Conservation (phyloP, 2,113 vertebrate genomes). For the Caranx ignobilis region DNA sequence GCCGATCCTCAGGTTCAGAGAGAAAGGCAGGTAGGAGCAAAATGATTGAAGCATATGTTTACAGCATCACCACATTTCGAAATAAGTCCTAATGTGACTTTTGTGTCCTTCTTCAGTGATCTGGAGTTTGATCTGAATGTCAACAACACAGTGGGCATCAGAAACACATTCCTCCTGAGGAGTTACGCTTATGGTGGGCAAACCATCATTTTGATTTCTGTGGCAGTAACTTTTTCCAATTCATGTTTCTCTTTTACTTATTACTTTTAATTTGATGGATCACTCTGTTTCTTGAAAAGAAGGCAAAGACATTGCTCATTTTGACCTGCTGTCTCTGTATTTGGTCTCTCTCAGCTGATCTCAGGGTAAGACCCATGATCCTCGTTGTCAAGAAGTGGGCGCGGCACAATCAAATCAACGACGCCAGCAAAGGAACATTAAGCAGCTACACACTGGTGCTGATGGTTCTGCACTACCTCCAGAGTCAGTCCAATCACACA, state of each 20-base stretch:
- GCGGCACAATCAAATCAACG: slow-evolving; percentile 90
- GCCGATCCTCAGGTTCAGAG: slow-evolving; percentile 95
- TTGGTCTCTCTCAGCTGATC: slow-evolving; percentile 87
- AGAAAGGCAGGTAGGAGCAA: slow-evolving; percentile 91
- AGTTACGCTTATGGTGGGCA: slow-evolving; percentile 93
- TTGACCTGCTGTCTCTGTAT: slow-evolving; percentile 9
- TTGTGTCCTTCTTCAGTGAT: slow-evolving; percentile 80
- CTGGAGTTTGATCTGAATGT: slow-evolving; percentile 98
- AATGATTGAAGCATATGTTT: slow-evolving; percentile 5
- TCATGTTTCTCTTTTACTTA: neutral
- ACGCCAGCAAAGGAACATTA: slow-evolving; percentile 97
- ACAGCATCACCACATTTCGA: neutral
- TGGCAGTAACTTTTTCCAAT: neutral
- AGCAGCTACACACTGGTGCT: slow-evolving; percentile 96
- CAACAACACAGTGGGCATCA: slow-evolving; percentile 97
- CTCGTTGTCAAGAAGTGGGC: slow-evolving; percentile 97
- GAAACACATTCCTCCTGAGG: slow-evolving; percentile 98
- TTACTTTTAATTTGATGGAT: neutral
- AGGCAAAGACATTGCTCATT: neutral
- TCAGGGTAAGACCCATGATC: slow-evolving; percentile 92
- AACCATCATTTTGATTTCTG: neutral
- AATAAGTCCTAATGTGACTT: neutral
- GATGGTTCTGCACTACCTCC: slow-evolving; percentile 98
- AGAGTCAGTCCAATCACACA: slow-evolving; percentile 89
- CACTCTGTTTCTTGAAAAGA: neutral